phyloP scores from a whole-genome alignment of 2,113 vertebrate species.

The Illadopsis cleaveri region DNA sequence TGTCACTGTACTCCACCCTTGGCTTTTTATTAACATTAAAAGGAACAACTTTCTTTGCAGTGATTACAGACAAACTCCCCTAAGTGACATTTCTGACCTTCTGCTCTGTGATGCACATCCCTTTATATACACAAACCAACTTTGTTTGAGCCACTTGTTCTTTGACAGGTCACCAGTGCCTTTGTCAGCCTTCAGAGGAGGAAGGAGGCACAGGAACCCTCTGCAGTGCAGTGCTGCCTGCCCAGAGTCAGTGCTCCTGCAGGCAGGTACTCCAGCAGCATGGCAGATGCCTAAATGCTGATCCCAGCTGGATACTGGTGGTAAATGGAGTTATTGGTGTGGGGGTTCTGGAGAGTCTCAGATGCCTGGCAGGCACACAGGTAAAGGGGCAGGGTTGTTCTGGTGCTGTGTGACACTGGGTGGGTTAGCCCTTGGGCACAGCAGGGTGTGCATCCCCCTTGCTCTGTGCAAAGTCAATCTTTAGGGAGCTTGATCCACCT shows the following conservation, averaged over 20 bases:
- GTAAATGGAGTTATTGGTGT: background rate
- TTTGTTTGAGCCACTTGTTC: background rate
- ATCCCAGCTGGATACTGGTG: background rate
- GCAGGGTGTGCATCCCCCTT: accelerated
- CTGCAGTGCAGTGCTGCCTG: accelerated
- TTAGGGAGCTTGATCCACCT: background rate
- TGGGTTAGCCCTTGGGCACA: background rate
- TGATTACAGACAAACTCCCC: background rate
- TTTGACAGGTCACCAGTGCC: background rate
- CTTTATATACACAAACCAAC: background rate
- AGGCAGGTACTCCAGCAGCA: accelerated
- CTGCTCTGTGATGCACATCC: background rate
- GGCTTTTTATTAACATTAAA: background rate
- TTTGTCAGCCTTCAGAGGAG: background rate
- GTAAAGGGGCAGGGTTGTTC: accelerated
- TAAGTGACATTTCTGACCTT: background rate
- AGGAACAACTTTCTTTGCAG: background rate
- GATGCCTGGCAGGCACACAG: accelerated
- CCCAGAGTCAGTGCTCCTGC: background rate
- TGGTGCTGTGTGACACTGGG: accelerated
- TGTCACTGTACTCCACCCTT: too few relatives aligned
- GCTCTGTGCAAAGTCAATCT: background rate
- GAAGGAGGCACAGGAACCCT: background rate
- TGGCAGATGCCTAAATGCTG: background rate
- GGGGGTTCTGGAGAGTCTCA: background rate